phyloP scores from a whole-genome alignment of 2,888 invertebrate genomes.

The Hyposoter didymator region DNA sequence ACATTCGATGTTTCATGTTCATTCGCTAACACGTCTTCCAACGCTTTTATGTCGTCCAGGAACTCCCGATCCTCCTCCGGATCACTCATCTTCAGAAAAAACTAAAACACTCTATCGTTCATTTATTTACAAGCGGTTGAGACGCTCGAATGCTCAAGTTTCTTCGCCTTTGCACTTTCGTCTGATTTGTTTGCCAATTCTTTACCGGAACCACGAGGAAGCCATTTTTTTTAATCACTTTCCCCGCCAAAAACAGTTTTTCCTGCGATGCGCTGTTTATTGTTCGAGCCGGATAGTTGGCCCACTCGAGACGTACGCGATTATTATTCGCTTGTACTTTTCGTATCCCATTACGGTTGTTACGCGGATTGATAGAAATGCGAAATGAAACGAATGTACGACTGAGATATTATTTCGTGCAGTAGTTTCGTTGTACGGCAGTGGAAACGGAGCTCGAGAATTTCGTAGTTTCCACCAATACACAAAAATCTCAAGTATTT shows the following conservation, averaged over 20 bases:
- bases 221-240: not conserved
- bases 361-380: not conserved
- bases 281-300: not conserved
- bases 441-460: not conserved
- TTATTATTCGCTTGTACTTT: not conserved
- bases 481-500: not conserved
- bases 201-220: constrained; percentile 53
- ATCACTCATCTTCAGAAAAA: constrained; percentile 74
- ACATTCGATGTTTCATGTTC: constrained; percentile 3
- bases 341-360: not conserved
- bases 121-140: not conserved
- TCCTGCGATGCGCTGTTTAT: not conserved
- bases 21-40: constrained; percentile 74
- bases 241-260: constrained; percentile 7
- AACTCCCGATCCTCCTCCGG: constrained; percentile 74
- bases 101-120: not conserved
- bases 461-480: not conserved
- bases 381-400: not conserved
- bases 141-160: not conserved
- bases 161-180: not conserved
- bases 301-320: not conserved
- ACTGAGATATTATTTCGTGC: not conserved
- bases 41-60: constrained; percentile 77
- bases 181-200: not conserved
- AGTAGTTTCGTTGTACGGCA: not conserved